Conservation (phyloP, 1,140 invertebrate genomes). For the Drosophila setifemur region DNA sequence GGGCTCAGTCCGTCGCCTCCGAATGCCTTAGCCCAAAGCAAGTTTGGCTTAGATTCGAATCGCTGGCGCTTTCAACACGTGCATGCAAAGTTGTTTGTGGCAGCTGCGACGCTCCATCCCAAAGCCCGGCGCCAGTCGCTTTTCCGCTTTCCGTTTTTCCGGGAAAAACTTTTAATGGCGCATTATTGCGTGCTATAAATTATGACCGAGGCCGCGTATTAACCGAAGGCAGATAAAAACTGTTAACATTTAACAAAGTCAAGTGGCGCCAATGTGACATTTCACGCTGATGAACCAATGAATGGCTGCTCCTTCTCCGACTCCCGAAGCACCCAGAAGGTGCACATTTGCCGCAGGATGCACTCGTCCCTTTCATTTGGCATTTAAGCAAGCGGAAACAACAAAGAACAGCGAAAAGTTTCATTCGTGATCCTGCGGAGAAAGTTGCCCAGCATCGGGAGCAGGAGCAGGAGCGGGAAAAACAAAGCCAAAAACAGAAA, state of each 20-base stretch:
- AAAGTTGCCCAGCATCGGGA: conserved; percentile 21
- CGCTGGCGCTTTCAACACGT: conserved; percentile 72
- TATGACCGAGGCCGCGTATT: conserved; percentile 61
- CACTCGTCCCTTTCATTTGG: conserved; percentile 28
- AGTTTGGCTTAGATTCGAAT: conserved; percentile 72
- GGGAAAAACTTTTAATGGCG: conserved; percentile 72
- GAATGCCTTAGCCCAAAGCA: too few species aligned
- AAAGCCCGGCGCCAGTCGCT: background rate
- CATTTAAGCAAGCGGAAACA: conserved; percentile 30
- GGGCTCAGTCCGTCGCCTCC: conserved; percentile 28
- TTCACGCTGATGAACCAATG: conserved; percentile 43
- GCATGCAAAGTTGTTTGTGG: conserved; percentile 68
- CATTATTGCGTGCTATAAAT: conserved; percentile 77
- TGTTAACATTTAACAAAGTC: conserved; percentile 69
- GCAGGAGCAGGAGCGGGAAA: conserved; percentile 15
- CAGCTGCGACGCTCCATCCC: conserved; percentile 48
- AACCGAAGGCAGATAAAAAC: conserved; percentile 61
- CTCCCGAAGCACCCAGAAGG: too few species aligned
- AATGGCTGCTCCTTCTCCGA: too few species aligned
- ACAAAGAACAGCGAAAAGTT: conserved; percentile 29
- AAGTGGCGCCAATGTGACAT: conserved; percentile 56
- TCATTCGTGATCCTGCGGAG: conserved; percentile 37
- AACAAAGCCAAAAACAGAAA: conserved; percentile 29
- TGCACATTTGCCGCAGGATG: conserved; percentile 3
- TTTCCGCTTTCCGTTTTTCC: conserved; percentile 6